Conservation (phyloP, 2,797 vertebrate species). For the Schizopygopsis malacanthus region DNA sequence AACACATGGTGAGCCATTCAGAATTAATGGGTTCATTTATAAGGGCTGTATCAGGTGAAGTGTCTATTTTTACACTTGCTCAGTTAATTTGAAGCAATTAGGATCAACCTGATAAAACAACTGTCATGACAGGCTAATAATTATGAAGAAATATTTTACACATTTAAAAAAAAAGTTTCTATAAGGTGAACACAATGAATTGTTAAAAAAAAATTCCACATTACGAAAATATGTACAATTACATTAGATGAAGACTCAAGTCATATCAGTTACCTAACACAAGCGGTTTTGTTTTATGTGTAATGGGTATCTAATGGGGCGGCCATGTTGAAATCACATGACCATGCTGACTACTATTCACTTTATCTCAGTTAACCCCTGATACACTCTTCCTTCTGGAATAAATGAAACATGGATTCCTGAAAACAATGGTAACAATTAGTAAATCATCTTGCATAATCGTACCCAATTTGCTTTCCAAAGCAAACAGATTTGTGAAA, state of each 20-base stretch:
- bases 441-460: not conserved
- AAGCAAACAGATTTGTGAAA: not conserved
- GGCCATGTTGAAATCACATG: not conserved
- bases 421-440: not conserved
- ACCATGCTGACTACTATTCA: not conserved
- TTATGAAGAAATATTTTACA: not conserved
- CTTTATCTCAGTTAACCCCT: no score
- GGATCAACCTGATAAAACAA: not conserved
- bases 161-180: not conserved
- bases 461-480: not conserved
- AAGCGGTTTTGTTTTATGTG: not conserved
- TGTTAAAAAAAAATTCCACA: not conserved
- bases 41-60: not conserved
- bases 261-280: not conserved
- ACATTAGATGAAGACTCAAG: not conserved
- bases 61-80: not conserved
- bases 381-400: not conserved
- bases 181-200: not conserved
- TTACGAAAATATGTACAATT: not conserved
- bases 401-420: not conserved
- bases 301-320: no score
- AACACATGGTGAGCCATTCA: not conserved
- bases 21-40: not conserved
- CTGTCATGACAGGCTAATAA: not conserved
- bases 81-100: not conserved